Percentiles rank a stretch among this genome's conserved stretches.
phyloP scores from a whole-genome alignment of 2,888 invertebrate species.

The Hyppa rectilinea region DNA sequence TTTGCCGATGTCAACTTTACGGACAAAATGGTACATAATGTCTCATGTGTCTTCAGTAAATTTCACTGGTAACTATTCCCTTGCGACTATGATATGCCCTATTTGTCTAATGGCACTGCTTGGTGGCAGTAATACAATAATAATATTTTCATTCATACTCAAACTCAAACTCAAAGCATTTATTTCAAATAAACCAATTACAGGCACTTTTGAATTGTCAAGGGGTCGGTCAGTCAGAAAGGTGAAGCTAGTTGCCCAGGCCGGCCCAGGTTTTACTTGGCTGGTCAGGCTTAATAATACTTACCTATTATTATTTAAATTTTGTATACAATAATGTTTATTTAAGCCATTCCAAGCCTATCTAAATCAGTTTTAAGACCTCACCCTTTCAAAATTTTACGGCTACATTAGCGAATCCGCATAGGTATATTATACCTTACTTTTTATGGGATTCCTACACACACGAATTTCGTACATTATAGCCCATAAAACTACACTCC shows the following conservation, averaged over 20 bases:
- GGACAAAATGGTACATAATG: not conserved
- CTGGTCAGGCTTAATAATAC: not conserved
- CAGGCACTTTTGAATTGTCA: too few relatives aligned
- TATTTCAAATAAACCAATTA: too few relatives aligned
- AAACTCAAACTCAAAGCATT: too few relatives aligned
- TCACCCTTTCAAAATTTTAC: constrained; percentile 50
- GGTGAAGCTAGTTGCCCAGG: too few relatives aligned
- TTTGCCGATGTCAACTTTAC: not conserved
- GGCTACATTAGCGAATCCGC: constrained; percentile 46
- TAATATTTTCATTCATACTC: not conserved
- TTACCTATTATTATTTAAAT: constrained; percentile 10
- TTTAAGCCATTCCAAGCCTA: constrained; percentile 28
- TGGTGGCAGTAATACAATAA: too few relatives aligned
- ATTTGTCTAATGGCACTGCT: not conserved
- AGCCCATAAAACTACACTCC: constrained; percentile 63
- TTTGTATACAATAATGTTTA: constrained; percentile 22
- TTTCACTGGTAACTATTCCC: not conserved
- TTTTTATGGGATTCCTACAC: constrained; percentile 48
- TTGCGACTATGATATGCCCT: not conserved
- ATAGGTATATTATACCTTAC: constrained; percentile 35
- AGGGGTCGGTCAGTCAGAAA: too few relatives aligned
- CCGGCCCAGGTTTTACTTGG: too few relatives aligned
- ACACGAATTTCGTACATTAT: constrained; percentile 46
- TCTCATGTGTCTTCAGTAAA: not conserved
- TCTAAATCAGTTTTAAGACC: constrained; percentile 42